Conservation (phyloP, 2,797 vertebrate species). For the Enteromius afrohamiltoni region DNA sequence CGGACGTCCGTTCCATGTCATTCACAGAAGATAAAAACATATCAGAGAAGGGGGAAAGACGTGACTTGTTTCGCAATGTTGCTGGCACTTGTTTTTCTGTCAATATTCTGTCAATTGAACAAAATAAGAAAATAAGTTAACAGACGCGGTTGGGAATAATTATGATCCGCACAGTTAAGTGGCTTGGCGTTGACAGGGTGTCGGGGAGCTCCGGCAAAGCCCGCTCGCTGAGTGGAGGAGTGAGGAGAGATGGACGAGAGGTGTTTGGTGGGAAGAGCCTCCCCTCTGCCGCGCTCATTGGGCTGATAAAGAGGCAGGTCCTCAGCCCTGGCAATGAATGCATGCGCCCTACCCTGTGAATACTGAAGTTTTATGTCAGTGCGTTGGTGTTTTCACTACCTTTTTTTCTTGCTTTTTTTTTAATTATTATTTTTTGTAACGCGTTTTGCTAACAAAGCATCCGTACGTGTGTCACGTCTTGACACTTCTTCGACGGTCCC, state of each 20-base stretch:
- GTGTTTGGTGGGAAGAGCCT: conserved; percentile 82
- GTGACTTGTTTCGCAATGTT: conserved; percentile 51
- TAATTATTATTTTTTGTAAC: not conserved
- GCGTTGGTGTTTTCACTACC: conserved; percentile 13
- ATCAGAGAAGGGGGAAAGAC: conserved; percentile 27
- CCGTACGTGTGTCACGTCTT: not conserved
- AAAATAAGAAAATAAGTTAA: conserved; percentile 60
- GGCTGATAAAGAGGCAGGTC: conserved; percentile 92
- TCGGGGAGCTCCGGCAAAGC: conserved; percentile 81
- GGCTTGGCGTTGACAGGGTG: conserved; percentile 63
- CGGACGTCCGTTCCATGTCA: conserved; percentile 67
- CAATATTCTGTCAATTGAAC: not conserved
- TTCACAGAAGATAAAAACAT: conserved; percentile 15
- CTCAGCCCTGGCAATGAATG: conserved; percentile 86
- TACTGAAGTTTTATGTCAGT: conserved; percentile 75
- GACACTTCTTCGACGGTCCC: conserved; percentile 12
- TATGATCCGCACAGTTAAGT: conserved; percentile 61
- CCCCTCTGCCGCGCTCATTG: conserved; percentile 90
- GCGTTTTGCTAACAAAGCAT: conserved; percentile 11
- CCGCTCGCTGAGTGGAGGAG: conserved; percentile 86
- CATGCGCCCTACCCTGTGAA: conserved; percentile 69
- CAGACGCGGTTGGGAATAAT: conserved; percentile 34
- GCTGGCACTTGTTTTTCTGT: conserved; percentile 12
- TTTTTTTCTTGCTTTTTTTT: not conserved
- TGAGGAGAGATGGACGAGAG: conserved; percentile 88